phyloP scores from a whole-genome alignment of 2,888 invertebrate species.

The Caenorhabditis zanzibari region DNA sequence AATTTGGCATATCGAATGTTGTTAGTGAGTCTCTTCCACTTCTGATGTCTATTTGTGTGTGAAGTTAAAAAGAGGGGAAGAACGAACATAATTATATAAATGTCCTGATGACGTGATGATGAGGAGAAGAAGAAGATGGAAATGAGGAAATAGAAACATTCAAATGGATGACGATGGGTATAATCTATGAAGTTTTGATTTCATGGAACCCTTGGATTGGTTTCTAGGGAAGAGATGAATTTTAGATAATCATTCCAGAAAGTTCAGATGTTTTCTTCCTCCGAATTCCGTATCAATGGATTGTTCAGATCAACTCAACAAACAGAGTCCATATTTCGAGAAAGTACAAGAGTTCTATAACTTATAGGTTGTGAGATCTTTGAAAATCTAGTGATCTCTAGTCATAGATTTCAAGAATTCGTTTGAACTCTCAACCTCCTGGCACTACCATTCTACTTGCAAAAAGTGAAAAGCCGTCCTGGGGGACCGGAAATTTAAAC shows the following conservation, averaged over 20 bases:
- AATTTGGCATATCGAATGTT: conserved; percentile 62
- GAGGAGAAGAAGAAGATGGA: conserved; percentile 1
- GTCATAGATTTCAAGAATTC: neutral
- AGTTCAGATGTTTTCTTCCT: too few species aligned
- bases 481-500: conserved; percentile 3
- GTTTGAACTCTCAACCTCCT: conserved; percentile 13
- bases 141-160: neutral
- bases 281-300: too few species aligned
- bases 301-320: too few species aligned
- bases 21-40: conserved; percentile 33
- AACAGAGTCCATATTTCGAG: too few species aligned
- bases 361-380: too few species aligned
- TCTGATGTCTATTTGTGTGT: conserved; percentile 10
- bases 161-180: conserved; percentile 3
- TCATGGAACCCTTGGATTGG: neutral
- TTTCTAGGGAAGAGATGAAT: neutral
- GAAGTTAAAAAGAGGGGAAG: conserved; percentile 15
- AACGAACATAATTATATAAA: conserved; percentile 46
- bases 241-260: too few species aligned
- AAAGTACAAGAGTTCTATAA: too few species aligned
- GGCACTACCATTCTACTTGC: conserved; percentile 28
- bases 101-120: conserved; percentile 44
- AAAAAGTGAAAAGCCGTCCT: conserved; percentile 44
- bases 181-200: conserved; percentile 7
- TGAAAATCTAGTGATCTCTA: neutral